Evolutionary conservation across 2,113 vertebrate genomes (phyloP).

Genomic region (Zootoca vivipara): DNA sequence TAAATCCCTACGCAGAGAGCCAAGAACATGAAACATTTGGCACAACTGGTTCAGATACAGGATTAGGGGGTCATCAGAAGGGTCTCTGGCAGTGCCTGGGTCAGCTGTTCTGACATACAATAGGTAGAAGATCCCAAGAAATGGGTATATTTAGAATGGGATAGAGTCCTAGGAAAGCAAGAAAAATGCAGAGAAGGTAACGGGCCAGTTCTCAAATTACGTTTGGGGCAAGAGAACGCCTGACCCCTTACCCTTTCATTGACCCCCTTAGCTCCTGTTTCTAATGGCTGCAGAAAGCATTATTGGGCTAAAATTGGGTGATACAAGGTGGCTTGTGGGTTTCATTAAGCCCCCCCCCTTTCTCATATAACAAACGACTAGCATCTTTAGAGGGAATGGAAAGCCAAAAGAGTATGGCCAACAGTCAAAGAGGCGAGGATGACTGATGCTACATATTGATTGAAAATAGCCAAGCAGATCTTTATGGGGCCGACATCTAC

Average conservation of each 20-base stretch:
- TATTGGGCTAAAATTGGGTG: not conserved
- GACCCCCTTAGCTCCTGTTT: not conserved
- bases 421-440: not conserved
- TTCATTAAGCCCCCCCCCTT: not conserved
- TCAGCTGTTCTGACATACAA: not conserved
- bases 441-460: not conserved
- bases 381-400: too few relatives aligned
- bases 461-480: not conserved
- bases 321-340: not conserved
- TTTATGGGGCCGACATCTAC: not conserved
- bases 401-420: not conserved
- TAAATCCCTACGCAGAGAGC: too few relatives aligned
- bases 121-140: not conserved
- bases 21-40: not conserved
- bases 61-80: not conserved
- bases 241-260: not conserved
- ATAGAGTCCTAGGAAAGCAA: not conserved
- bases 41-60: not conserved
- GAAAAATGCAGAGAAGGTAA: not conserved
- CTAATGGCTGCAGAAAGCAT: not conserved
- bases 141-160: not conserved
- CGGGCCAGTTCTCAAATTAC: not conserved
- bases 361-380: not conserved
- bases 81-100: not conserved
- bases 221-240: too few relatives aligned